These are phyloP conservation scores for Ictidomys tridecemlineatus DNA, from an alignment of 2,113 vertebrate genomes.

Conservation along the genomic window DNA sequence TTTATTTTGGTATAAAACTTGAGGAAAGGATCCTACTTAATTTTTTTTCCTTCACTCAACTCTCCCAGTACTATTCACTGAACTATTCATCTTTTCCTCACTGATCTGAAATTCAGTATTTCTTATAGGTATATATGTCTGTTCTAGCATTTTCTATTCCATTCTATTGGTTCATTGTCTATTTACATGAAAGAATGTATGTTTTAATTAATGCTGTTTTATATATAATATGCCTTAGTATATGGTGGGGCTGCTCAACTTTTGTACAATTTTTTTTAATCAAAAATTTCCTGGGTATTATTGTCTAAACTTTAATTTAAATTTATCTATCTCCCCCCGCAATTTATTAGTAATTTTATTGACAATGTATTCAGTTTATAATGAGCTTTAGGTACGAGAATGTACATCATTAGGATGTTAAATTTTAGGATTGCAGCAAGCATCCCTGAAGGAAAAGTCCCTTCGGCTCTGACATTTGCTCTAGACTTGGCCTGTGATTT, in stretches of 20 bases:
- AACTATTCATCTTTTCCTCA: background rate
- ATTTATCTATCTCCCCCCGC: background rate
- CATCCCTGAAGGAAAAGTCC: background rate
- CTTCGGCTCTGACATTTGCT: no score
- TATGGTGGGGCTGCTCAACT: background rate
- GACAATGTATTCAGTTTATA: background rate
- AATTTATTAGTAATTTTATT: background rate
- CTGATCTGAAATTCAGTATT: slow-evolving; percentile 5
- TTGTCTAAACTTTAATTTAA: slow-evolving; percentile 39
- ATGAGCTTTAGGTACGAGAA: background rate
- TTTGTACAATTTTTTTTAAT: background rate
- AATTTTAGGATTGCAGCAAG: background rate
- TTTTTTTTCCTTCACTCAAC: background rate
- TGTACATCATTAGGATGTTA: background rate
- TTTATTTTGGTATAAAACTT: slow-evolving; percentile 51
- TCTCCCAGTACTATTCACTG: background rate
- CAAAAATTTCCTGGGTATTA: slow-evolving; percentile 8
- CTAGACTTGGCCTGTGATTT: background rate
- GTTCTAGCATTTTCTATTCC: slow-evolving; percentile 13
- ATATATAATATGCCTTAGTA: background rate
- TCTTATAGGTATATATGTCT: background rate
- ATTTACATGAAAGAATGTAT: background rate
- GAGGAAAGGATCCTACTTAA: background rate
- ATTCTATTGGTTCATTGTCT: background rate
- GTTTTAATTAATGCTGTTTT: slow-evolving; percentile 14